phyloP scores from a whole-genome alignment of 2,797 vertebrate genomes.

The Pipistrellus kuhlii region DNA sequence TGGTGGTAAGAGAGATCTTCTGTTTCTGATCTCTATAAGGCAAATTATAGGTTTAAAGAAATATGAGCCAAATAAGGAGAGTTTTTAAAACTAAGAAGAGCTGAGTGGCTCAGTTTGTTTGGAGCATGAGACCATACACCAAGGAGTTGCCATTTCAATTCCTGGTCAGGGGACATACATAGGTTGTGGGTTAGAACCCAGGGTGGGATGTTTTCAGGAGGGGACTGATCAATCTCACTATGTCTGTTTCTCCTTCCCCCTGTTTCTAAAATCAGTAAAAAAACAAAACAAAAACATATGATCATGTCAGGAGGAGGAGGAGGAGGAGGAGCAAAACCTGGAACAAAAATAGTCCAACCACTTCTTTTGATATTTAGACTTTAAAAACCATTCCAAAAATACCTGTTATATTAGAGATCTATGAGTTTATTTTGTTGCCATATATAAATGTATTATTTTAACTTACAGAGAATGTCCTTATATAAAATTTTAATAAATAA shows the following conservation, averaged over 20 bases:
- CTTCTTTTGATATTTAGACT: not conserved
- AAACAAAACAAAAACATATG: too few relatives aligned
- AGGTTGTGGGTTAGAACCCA: not conserved
- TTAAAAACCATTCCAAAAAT: not conserved
- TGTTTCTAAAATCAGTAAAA: not conserved
- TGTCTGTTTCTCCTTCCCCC: not conserved
- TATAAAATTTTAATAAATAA: not conserved
- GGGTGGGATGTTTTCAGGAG: not conserved
- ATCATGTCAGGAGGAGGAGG: not conserved
- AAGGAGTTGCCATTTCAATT: not conserved
- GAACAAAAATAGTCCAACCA: not conserved
- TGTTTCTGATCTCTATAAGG: not conserved
- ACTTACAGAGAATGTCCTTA: not conserved
- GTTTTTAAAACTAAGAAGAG: not conserved
- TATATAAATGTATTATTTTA: slow-evolving; percentile 2
- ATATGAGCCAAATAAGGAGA: not conserved
- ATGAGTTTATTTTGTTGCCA: not conserved
- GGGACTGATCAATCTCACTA: not conserved
- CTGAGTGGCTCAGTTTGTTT: not conserved
- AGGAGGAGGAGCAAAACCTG: not conserved
- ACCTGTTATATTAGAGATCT: not conserved
- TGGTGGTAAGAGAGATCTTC: not conserved
- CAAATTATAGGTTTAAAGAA: slow-evolving; percentile 20
- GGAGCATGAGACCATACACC: not conserved
- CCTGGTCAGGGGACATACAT: not conserved